A percentile compares a stretch with the other conserved stretches of the same genome.
Conservation (phyloP, 2,797 vertebrate genomes). For the Acanthiza pusilla region DNA sequence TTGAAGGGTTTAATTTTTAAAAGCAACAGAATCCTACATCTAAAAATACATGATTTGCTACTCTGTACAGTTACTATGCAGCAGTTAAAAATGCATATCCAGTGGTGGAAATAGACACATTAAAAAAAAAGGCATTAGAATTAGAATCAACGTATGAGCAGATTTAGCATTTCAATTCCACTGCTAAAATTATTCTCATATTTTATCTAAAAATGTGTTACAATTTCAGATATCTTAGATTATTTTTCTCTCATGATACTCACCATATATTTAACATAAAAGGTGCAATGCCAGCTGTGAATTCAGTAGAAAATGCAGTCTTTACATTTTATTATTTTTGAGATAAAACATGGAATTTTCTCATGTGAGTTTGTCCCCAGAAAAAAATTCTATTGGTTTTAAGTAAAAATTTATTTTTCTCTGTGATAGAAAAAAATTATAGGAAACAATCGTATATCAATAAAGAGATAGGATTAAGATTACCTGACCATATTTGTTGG, state of each 20-base stretch:
- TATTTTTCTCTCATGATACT: not conserved
- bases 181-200: not conserved
- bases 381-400: not conserved
- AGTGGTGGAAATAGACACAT: not conserved
- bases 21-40: not conserved
- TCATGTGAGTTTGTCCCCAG: not conserved
- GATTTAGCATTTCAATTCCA: not conserved
- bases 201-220: not conserved
- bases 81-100: not conserved
- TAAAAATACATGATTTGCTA: not conserved
- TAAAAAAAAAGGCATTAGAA: not conserved
- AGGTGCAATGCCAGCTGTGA: not conserved
- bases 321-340: not conserved
- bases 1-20: not conserved
- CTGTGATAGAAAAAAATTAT: not conserved
- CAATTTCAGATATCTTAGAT: not conserved
- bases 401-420: not conserved
- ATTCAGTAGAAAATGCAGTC: not conserved
- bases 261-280: not conserved
- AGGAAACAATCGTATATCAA: not conserved
- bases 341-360: not conserved
- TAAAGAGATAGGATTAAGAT: not conserved
- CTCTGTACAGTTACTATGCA: not conserved
- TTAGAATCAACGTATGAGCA: not conserved
- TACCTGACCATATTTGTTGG: not conserved